A percentile compares a stretch with the other conserved stretches of the same genome.
phyloP scores from a whole-genome alignment of 2,888 invertebrate species.

The Chorisops tibialis region DNA sequence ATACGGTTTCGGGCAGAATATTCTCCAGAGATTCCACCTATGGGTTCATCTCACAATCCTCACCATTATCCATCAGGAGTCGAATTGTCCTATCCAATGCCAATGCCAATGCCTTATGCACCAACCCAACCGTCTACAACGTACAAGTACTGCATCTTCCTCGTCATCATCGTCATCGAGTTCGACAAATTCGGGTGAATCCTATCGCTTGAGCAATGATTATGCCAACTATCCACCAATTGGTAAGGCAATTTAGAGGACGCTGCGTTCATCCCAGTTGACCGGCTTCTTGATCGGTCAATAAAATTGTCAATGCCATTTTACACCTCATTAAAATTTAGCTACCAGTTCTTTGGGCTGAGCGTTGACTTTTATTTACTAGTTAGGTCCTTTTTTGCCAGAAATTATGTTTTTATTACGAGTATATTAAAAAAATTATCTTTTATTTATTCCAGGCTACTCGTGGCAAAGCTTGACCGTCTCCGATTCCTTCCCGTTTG shows the following conservation, averaged over 20 bases:
- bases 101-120: constrained; percentile 12
- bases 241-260: constrained; percentile 10
- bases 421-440: not conserved
- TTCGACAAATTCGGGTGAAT: constrained; percentile 11
- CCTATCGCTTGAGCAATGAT: not conserved
- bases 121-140: not conserved
- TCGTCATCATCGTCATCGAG: constrained; percentile 5
- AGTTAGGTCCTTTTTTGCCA: not conserved
- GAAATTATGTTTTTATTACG: not conserved
- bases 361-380: not conserved
- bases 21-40: not conserved
- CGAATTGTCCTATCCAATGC: constrained; percentile 25
- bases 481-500: constrained; percentile 54
- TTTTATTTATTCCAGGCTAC: constrained; percentile 11
- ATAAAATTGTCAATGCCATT: too few relatives aligned
- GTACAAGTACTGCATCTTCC: not conserved
- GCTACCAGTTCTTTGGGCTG: not conserved
- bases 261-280: too few relatives aligned
- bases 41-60: not conserved
- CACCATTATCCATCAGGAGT: not conserved
- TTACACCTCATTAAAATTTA: not conserved
- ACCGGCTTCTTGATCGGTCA: too few relatives aligned
- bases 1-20: constrained; percentile 22
- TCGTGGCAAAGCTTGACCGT: constrained; percentile 51
- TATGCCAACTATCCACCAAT: not conserved